Conservation (phyloP, 2,797 vertebrate species). For the Ceyx erithaca region DNA sequence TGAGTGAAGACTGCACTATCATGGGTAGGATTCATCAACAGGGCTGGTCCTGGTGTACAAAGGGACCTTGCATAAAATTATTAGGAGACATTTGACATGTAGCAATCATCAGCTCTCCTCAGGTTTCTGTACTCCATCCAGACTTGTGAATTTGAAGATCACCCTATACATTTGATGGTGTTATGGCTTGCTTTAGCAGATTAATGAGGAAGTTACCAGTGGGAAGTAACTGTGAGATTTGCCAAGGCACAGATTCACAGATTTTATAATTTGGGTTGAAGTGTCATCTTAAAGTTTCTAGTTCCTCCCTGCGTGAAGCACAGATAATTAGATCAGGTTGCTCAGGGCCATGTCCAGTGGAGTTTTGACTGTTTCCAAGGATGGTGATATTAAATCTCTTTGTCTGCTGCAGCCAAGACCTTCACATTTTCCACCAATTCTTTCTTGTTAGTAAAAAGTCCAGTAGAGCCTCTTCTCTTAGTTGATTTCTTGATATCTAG, state of each 20-base stretch:
- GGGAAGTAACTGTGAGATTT: not conserved
- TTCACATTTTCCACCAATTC: not conserved
- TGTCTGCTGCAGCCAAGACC: not conserved
- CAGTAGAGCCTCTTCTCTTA: not conserved
- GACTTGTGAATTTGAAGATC: not conserved
- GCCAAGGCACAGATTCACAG: not conserved
- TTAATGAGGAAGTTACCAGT: fast-evolving
- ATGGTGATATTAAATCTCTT: not conserved
- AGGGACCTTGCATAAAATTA: not conserved
- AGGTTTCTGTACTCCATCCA: not conserved
- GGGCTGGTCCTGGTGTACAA: not conserved
- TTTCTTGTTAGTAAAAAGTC: not conserved
- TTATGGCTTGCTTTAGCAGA: not conserved
- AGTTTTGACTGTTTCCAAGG: not conserved
- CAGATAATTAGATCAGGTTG: not conserved
- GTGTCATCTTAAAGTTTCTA: not conserved
- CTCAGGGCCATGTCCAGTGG: not conserved
- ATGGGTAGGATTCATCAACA: not conserved
- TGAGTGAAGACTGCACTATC: not conserved
- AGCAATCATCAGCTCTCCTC: not conserved
- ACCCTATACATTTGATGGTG: not conserved
- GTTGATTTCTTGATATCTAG: not conserved
- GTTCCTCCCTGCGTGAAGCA: not conserved
- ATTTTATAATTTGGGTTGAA: not conserved
- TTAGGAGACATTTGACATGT: not conserved